Percentiles rank a stretch among this genome's conserved stretches.
Evolutionary conservation across 2,888 invertebrate species (phyloP).

Genomic region (Cheilosia impressa): DNA sequence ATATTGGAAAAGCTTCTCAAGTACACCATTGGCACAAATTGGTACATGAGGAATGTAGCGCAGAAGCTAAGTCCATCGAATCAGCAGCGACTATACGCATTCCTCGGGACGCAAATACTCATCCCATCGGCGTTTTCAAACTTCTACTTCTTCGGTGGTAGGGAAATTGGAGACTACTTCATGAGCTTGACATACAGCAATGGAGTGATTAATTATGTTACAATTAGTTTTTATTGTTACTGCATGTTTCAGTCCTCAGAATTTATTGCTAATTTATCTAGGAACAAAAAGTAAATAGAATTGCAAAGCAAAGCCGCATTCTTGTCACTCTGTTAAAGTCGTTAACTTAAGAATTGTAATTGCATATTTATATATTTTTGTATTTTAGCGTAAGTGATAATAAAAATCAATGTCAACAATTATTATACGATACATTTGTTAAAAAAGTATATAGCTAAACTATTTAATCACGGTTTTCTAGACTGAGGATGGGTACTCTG

Average conservation of each 20-base stretch:
- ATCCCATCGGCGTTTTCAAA: conserved; percentile 92
- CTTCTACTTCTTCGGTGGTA: conserved; percentile 93
- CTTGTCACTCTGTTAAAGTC: conserved; percentile 57
- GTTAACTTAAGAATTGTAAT: conserved; percentile 21
- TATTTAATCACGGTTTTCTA: too few relatives aligned
- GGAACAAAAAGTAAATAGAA: conserved; percentile 8
- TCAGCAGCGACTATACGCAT: conserved; percentile 87
- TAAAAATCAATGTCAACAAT: not conserved
- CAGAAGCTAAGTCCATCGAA: conserved; percentile 83
- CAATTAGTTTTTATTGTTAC: conserved; percentile 81
- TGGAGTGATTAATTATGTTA: conserved; percentile 80
- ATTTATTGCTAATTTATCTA: conserved; percentile 53
- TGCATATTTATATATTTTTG: conserved; percentile 18
- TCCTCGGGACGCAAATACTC: conserved; percentile 89
- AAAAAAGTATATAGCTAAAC: not conserved
- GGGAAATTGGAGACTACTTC: conserved; percentile 89
- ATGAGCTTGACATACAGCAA: conserved; percentile 85
- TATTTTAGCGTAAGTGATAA: conserved; percentile 25
- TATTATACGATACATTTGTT: not conserved
- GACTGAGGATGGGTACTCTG: too few relatives aligned
- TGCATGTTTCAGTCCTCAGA: conserved; percentile 83
- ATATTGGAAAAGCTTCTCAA: conserved; percentile 88
- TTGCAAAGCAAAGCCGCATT: conserved; percentile 44
- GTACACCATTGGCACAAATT: conserved; percentile 83
- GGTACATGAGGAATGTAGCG: conserved; percentile 84